These are phyloP conservation scores for Autographa gamma DNA, from an alignment of 2,888 invertebrate species.

Conservation along the genomic window DNA sequence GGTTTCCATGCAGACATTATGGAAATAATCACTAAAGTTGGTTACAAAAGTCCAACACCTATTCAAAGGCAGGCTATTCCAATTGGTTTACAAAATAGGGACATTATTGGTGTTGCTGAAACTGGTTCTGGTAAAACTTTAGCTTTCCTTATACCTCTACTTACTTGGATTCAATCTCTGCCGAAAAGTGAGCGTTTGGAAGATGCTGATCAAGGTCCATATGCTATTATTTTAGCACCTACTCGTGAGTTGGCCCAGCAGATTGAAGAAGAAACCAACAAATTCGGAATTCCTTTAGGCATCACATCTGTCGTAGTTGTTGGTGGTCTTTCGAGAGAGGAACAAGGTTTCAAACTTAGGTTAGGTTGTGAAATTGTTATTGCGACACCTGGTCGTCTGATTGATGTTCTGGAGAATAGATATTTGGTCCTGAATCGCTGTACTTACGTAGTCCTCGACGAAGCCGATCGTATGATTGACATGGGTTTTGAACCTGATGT, in stretches of 20 bases:
- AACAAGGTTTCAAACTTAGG: constrained; percentile 98
- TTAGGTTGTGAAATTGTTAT: constrained; percentile 99
- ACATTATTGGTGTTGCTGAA: constrained; percentile 99
- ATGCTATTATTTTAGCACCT: constrained; percentile 99
- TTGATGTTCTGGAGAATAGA: constrained; percentile 99
- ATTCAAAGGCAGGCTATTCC: constrained; percentile 99
- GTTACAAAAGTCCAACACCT: constrained; percentile 99
- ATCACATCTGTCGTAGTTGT: constrained; percentile 99
- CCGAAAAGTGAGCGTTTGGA: constrained; percentile 98
- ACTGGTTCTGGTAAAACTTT: constrained; percentile 99
- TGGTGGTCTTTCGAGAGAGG: constrained; percentile 98
- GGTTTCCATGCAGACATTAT: constrained; percentile 96
- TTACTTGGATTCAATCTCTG: constrained; percentile 99
- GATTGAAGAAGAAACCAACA: constrained; percentile 99
- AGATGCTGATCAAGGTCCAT: constrained; percentile 98
- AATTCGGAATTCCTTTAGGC: constrained; percentile 97
- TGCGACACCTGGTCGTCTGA: constrained; percentile 99
- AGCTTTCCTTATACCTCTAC: constrained; percentile 98
- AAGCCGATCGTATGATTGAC: constrained; percentile 99
- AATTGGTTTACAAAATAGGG: constrained; percentile 97
- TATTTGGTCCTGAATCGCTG: constrained; percentile 99
- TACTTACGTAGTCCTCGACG: constrained; percentile 98
- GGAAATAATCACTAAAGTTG: constrained; percentile 97
- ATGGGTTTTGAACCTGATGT: constrained; percentile 99
- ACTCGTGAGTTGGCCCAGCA: constrained; percentile 99